Conservation (phyloP, 2,797 vertebrate genomes). For the Sylvia borin region DNA sequence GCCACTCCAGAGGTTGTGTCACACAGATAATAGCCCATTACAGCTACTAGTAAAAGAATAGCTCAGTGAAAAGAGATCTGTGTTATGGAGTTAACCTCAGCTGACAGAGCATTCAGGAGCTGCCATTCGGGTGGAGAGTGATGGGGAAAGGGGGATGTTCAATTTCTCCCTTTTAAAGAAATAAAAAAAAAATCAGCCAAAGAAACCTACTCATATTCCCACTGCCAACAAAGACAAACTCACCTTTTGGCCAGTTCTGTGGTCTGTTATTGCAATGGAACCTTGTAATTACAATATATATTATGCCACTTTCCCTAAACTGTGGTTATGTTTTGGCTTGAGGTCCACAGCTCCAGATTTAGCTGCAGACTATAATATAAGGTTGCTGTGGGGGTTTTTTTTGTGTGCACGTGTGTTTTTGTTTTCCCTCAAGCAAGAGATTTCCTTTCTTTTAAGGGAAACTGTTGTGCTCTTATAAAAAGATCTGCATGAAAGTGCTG, state of each 20-base stretch:
- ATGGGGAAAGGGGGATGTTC: not conserved
- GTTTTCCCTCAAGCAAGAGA: not conserved
- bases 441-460: not conserved
- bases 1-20: not conserved
- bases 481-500: constrained; percentile 21
- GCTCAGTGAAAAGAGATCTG: not conserved
- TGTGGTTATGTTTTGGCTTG: constrained; percentile 9
- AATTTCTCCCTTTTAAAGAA: not conserved
- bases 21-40: constrained; percentile 3
- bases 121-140: not conserved
- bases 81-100: not conserved
- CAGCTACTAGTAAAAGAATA: not conserved
- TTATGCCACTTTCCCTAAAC: not conserved
- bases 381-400: not conserved
- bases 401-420: accelerated
- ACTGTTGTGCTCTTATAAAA: constrained; percentile 3
- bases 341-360: not conserved
- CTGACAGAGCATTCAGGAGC: not conserved
- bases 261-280: not conserved
- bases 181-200: not conserved
- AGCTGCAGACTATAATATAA: not conserved
- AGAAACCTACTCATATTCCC: not conserved
- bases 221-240: not conserved
- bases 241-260: not conserved
- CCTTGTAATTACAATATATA: not conserved